Percentiles rank a stretch among this genome's conserved stretches.
Conservation (phyloP, 2,888 invertebrate genomes). For the Miltochrista miniata region DNA sequence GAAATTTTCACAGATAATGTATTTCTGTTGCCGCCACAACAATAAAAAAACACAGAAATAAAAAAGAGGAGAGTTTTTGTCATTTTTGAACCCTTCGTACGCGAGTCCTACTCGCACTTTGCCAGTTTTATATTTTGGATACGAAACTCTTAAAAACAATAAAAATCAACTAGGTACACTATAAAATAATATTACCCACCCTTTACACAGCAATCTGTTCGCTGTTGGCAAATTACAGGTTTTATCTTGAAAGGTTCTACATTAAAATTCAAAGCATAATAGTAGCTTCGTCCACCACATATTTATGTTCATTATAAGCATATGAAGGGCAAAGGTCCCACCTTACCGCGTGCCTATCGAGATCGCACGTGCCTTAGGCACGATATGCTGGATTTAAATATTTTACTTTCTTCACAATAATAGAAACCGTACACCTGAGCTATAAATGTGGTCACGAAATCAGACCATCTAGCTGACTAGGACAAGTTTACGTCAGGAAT, state of each 20-base stretch:
- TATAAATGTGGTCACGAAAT: conserved; percentile 15
- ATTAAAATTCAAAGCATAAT: conserved; percentile 1
- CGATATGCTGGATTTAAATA: conserved; percentile 57
- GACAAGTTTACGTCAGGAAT: conserved; percentile 3
- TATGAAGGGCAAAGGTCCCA: conserved; percentile 44
- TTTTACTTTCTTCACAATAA: conserved; percentile 35
- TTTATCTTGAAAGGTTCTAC: neutral
- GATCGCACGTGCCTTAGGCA: conserved; percentile 50
- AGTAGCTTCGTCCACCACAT: neutral
- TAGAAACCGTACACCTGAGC: conserved; percentile 23
- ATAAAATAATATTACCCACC: too few species aligned
- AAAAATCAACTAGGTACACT: too few species aligned
- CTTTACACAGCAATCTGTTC: too few species aligned
- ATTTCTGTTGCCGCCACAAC: too few species aligned
- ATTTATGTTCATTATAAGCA: conserved; percentile 26
- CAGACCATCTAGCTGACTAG: conserved; percentile 5
- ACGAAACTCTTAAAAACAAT: too few species aligned
- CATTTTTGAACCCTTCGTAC: too few species aligned
- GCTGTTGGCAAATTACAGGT: neutral
- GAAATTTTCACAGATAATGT: too few species aligned
- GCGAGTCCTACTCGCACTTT: too few species aligned
- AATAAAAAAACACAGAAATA: too few species aligned
- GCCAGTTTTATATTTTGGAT: too few species aligned
- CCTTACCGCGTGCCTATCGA: conserved; percentile 38
- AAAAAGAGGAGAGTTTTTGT: too few species aligned